Evolutionary conservation across 2,797 vertebrate genomes (phyloP).

Genomic region (Chelonia mydas): DNA sequence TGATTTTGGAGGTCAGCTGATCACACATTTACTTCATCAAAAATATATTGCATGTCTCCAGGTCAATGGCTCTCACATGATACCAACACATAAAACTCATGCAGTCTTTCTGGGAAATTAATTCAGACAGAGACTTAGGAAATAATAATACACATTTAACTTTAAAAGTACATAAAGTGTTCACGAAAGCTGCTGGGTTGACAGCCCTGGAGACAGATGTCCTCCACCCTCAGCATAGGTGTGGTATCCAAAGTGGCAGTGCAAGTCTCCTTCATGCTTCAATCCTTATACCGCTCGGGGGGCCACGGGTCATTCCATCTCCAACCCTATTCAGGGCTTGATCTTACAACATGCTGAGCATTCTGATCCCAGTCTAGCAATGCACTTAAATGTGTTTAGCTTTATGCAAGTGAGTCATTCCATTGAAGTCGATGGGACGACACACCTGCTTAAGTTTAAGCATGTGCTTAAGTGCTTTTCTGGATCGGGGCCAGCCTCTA

Average conservation of each 20-base stretch:
- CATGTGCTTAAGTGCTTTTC: background rate
- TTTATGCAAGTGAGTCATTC: background rate
- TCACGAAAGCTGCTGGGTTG: background rate
- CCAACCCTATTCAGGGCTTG: background rate
- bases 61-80: slow-evolving; percentile 19
- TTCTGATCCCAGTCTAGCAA: background rate
- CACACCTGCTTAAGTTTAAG: background rate
- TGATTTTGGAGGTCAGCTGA: slow-evolving; percentile 43
- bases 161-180: background rate
- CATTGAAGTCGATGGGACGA: fast-evolving
- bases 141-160: background rate
- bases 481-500: background rate
- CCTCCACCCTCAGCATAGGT: background rate
- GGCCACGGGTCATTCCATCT: background rate
- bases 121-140: background rate
- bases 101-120: slow-evolving; percentile 19
- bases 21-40: slow-evolving; percentile 41
- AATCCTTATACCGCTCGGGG: fast-evolving
- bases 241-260: background rate
- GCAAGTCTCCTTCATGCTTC: background rate
- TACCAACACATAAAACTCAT: background rate
- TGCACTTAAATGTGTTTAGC: background rate
- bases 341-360: background rate
- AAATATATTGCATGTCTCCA: slow-evolving; percentile 40
- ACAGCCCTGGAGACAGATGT: background rate